Conservation (phyloP, 1,140 invertebrate species). For the Pseudomyrmex pallidus region DNA sequence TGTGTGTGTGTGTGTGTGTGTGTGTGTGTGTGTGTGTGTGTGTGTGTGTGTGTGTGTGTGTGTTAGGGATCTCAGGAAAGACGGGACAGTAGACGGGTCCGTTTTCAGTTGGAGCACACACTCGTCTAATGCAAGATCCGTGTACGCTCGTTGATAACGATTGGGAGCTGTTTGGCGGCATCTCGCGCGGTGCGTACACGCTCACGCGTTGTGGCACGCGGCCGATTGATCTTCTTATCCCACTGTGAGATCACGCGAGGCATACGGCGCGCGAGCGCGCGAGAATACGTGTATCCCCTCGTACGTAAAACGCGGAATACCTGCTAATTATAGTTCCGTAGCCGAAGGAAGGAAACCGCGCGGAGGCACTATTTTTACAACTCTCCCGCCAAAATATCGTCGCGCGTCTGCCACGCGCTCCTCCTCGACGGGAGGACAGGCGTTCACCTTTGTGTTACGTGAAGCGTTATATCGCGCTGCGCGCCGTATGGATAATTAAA, state of each 20-base stretch:
- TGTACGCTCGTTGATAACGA: slow-evolving; percentile 65
- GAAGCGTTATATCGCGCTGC: slow-evolving; percentile 53
- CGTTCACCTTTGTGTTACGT: slow-evolving; percentile 61
- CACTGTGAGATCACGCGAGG: slow-evolving; percentile 56
- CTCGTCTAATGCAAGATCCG: slow-evolving; percentile 73
- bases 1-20: too few relatives aligned
- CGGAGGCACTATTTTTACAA: slow-evolving; percentile 80
- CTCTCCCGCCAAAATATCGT: slow-evolving; percentile 77
- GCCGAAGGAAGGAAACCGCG: slow-evolving; percentile 78
- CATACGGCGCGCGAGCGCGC: slow-evolving; percentile 50
- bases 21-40: neutral
- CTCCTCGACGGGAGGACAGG: slow-evolving; percentile 63
- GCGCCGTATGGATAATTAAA: neutral
- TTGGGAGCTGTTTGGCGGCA: slow-evolving; percentile 32
- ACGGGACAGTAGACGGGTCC: slow-evolving; percentile 24
- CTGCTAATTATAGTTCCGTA: slow-evolving; percentile 79
- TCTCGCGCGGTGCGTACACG: neutral
- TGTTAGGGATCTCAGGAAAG: slow-evolving; percentile 33
- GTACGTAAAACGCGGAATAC: slow-evolving; percentile 77
- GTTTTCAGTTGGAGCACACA: slow-evolving; percentile 47
- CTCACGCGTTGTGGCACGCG: slow-evolving; percentile 39
- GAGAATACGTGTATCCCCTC: slow-evolving; percentile 74
- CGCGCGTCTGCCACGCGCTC: slow-evolving; percentile 71
- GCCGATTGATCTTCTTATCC: slow-evolving; percentile 56
- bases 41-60: neutral